Evolutionary conservation across 2,113 vertebrate genomes (phyloP).

Genomic region (Pygoscelis antarcticus): DNA sequence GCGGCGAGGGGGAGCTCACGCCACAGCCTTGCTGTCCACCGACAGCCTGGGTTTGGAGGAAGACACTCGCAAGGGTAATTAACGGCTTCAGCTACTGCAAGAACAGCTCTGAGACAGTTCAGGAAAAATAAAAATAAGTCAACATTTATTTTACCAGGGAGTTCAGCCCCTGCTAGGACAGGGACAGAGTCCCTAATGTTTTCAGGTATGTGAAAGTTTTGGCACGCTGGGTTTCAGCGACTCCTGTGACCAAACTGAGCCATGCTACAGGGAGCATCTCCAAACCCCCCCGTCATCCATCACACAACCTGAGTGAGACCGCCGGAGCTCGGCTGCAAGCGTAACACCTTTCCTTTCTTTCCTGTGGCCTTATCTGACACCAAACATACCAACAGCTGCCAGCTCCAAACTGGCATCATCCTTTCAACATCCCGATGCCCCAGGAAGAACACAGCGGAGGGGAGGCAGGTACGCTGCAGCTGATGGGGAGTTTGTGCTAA

Average conservation of each 20-base stretch:
- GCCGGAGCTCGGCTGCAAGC: not conserved
- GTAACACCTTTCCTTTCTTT: not conserved
- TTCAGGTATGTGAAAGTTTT: not conserved
- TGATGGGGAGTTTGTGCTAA: not conserved
- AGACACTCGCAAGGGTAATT: rapidly evolving
- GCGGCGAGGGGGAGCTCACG: not conserved
- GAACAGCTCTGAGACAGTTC: not conserved
- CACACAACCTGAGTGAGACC: not conserved
- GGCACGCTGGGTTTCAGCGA: not conserved
- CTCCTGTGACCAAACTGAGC: not conserved
- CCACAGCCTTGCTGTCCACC: not conserved
- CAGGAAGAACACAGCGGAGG: not conserved
- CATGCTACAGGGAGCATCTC: not conserved
- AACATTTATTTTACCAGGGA: not conserved
- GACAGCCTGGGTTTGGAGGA: not conserved
- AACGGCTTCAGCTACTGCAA: not conserved
- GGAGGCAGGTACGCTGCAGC: not conserved
- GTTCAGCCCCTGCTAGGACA: not conserved
- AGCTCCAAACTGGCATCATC: not conserved
- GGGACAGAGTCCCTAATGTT: not conserved
- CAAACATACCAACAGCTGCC: not conserved
- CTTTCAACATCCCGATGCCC: not conserved
- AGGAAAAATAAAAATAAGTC: not conserved
- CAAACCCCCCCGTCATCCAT: not conserved
- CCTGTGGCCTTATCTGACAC: not conserved